Evolutionary conservation across 2,888 invertebrate species (phyloP).

Genomic region (Heliconius hortense): DNA sequence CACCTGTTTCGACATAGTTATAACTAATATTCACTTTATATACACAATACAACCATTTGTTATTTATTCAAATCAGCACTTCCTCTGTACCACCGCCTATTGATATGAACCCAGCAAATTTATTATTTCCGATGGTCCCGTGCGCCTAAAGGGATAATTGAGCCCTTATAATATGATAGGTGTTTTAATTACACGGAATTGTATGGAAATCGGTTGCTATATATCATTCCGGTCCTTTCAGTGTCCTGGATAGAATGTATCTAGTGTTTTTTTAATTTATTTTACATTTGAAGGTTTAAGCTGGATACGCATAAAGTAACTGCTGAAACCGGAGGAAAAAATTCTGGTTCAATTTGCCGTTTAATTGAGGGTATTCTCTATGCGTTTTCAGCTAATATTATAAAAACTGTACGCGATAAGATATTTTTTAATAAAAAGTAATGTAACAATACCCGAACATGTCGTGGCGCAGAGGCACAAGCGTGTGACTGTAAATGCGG

Average conservation of each 20-base stretch:
- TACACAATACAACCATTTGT: conserved; percentile 18
- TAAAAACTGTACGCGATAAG: too few relatives aligned
- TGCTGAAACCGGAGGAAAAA: too few relatives aligned
- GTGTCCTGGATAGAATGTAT: conserved; percentile 43
- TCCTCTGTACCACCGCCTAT: conserved; percentile 10
- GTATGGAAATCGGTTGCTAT: conserved; percentile 38
- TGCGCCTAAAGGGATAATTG: conserved; percentile 34
- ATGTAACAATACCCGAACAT: too few relatives aligned
- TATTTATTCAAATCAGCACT: conserved; percentile 23
- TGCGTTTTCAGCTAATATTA: too few relatives aligned
- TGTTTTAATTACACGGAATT: conserved; percentile 37
- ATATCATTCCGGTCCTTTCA: conserved; percentile 38
- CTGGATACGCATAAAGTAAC: too few relatives aligned
- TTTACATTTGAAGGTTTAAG: neutral
- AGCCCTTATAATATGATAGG: conserved; percentile 34
- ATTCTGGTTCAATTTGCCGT: too few relatives aligned
- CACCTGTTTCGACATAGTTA: neutral
- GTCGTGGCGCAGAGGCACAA: too few relatives aligned
- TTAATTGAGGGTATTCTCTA: too few relatives aligned
- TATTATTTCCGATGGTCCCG: conserved; percentile 26
- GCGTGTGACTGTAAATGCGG: too few relatives aligned
- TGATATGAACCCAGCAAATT: conserved; percentile 21
- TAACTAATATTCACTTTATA: conserved; percentile 10
- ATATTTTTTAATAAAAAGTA: too few relatives aligned
- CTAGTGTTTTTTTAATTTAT: neutral